These are phyloP conservation scores for Capricornis sumatraensis DNA, from an alignment of 2,113 vertebrate genomes.

Conservation along the genomic window DNA sequence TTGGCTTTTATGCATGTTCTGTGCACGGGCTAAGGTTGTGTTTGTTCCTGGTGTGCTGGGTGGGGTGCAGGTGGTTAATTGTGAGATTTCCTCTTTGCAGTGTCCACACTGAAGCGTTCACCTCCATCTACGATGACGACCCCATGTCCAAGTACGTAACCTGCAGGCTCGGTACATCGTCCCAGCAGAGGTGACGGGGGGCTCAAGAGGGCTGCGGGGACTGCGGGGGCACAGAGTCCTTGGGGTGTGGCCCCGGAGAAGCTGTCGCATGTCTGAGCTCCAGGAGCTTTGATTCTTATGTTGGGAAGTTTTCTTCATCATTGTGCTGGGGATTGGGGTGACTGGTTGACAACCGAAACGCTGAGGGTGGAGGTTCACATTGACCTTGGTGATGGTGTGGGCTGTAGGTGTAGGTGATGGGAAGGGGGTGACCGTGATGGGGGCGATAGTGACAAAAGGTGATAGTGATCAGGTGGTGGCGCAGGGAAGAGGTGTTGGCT, in stretches of 20 bases:
- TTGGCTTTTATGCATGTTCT: background rate
- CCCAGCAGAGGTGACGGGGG: background rate
- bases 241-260: background rate
- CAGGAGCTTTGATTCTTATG: background rate
- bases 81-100: slow-evolving; percentile 9
- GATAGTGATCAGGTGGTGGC: too few species aligned
- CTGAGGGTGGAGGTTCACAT: background rate
- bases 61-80: background rate
- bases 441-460: background rate
- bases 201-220: background rate
- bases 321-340: background rate
- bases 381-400: background rate
- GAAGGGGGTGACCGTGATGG: background rate
- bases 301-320: background rate
- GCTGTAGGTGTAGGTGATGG: background rate
- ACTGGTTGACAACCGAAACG: background rate
- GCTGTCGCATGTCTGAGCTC: background rate
- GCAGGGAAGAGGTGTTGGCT: background rate
- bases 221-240: background rate
- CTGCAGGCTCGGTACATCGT: background rate
- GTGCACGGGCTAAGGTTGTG: background rate
- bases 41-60: background rate
- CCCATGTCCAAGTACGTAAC: slow-evolving; percentile 46
- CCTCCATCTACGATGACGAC: background rate
- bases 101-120: background rate